phyloP scores from a whole-genome alignment of 2,888 invertebrate species.

The Lithophane ornitopus region DNA sequence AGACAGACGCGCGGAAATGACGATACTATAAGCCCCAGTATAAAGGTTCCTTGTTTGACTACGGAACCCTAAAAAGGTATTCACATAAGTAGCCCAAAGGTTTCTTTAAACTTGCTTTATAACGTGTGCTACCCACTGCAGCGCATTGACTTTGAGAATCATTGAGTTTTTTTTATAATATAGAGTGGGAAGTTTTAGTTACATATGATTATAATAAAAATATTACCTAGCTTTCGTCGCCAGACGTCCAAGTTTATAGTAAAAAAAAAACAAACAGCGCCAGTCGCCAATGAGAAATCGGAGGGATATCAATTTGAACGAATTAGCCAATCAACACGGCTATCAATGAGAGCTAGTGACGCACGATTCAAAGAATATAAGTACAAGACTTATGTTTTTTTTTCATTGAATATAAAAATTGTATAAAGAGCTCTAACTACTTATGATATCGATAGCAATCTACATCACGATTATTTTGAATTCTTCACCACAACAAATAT shows the following conservation, averaged over 20 bases:
- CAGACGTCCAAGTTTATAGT: background rate
- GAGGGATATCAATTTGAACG: constrained; percentile 20
- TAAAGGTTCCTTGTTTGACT: too few relatives aligned
- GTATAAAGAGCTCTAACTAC: background rate
- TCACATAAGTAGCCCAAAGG: too few relatives aligned
- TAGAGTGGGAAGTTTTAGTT: background rate
- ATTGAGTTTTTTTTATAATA: background rate
- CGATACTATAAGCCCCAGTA: too few relatives aligned
- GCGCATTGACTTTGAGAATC: background rate
- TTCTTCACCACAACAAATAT: background rate
- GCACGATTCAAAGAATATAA: background rate
- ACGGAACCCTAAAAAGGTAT: too few relatives aligned
- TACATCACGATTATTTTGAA: constrained; percentile 5
- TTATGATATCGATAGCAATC: constrained; percentile 1
- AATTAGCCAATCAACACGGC: constrained; percentile 32
- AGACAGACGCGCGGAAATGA: too few relatives aligned
- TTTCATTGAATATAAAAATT: background rate
- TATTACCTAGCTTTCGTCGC: background rate
- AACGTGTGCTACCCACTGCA: background rate
- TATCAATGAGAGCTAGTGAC: constrained; percentile 14
- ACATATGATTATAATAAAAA: background rate
- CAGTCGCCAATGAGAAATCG: background rate
- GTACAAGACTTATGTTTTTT: background rate
- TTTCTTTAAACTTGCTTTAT: background rate
- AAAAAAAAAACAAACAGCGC: background rate